Evolutionary conservation across 2,113 vertebrate species (phyloP).

Genomic region (Bubo blakistoni): DNA sequence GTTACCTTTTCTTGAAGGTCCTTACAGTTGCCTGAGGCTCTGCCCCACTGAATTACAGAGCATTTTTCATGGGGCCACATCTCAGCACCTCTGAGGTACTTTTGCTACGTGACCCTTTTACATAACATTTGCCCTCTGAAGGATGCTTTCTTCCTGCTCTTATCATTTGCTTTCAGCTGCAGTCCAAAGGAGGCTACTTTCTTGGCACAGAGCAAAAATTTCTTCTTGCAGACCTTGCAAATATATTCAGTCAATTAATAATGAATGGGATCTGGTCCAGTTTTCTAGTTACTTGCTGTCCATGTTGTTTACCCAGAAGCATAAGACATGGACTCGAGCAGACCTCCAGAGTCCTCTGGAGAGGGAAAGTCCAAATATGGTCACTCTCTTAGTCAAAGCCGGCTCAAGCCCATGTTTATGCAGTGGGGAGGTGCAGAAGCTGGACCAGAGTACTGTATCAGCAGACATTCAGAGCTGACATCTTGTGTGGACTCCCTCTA

Average conservation of each 20-base stretch:
- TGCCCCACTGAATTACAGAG: neutral
- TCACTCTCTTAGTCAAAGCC: neutral
- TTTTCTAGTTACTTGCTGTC: neutral
- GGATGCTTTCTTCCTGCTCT: neutral
- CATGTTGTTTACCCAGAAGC: neutral
- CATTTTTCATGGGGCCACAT: neutral
- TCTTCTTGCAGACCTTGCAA: neutral
- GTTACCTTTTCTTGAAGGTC: neutral
- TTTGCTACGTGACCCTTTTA: neutral
- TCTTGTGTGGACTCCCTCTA: neutral
- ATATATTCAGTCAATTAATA: neutral
- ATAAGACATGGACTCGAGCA: neutral
- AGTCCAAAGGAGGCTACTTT: neutral
- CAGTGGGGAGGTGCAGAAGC: neutral
- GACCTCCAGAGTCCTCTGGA: neutral
- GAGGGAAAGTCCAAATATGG: neutral
- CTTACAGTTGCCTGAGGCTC: neutral
- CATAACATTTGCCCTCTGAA: neutral
- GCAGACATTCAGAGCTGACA: neutral
- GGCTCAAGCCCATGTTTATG: neutral
- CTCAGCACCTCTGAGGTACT: neutral
- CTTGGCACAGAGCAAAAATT: neutral
- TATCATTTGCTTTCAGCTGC: neutral
- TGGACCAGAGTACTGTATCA: neutral
- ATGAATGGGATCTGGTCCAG: neutral